Evolutionary conservation across 92 coral and sea anemone species (phyloP).

Genomic region (Siderastrea radians): DNA sequence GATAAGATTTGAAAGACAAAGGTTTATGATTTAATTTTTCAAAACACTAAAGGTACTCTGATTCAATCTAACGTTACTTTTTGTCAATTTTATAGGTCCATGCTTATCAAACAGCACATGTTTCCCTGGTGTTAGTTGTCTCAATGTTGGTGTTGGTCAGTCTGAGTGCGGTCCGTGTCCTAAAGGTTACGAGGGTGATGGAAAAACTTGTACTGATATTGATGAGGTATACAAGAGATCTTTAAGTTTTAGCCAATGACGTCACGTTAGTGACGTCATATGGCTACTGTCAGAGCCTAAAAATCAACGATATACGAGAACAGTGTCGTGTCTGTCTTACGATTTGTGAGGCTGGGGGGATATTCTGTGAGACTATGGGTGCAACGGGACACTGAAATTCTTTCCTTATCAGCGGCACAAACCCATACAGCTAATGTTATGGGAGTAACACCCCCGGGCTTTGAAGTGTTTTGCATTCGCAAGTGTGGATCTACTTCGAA

Average conservation of each 20-base stretch:
- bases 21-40: background rate
- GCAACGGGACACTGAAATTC: no score
- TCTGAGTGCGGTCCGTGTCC: conserved; percentile 91
- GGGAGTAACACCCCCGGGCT: no score
- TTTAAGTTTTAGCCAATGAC: background rate
- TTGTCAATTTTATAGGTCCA: conserved; percentile 72
- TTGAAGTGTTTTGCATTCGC: no score
- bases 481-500: no score
- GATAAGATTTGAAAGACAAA: no score
- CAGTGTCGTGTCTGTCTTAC: no score
- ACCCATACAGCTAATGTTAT: no score
- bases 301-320: no score
- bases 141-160: conserved; percentile 79
- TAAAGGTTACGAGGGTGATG: conserved; percentile 86
- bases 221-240: conserved; percentile 11
- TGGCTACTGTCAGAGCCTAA: background rate
- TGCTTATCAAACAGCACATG: conserved; percentile 80
- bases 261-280: background rate
- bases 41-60: background rate
- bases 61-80: background rate
- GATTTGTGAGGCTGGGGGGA: no score
- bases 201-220: conserved; percentile 76
- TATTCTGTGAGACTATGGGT: no score
- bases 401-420: no score
- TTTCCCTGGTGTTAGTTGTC: conserved; percentile 90